phyloP scores from a whole-genome alignment of 2,797 vertebrate genomes.

The Emys orbicularis region DNA sequence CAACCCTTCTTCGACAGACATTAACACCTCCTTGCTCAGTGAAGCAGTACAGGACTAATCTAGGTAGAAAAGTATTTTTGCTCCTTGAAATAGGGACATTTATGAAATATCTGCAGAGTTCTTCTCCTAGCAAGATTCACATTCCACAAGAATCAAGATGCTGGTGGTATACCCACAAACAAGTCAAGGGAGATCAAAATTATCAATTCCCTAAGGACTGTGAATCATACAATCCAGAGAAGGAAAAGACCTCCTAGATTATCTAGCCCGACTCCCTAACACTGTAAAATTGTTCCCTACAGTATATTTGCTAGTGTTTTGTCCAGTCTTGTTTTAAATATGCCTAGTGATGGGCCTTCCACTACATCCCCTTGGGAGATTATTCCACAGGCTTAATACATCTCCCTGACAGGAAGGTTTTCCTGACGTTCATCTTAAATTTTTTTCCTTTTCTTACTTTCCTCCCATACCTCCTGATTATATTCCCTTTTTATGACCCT shows the following conservation, averaged over 20 bases:
- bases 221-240: slow-evolving; percentile 41
- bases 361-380: neutral
- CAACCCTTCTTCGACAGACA: slow-evolving; percentile 3
- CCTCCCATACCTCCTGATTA: neutral
- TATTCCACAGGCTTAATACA: neutral
- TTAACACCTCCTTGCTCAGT: neutral
- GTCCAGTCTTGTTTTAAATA: slow-evolving; percentile 10
- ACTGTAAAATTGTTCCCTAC: neutral
- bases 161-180: slow-evolving; percentile 13
- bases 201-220: neutral
- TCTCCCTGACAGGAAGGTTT: neutral
- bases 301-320: neutral
- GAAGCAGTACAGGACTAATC: slow-evolving; percentile 1
- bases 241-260: slow-evolving; percentile 32
- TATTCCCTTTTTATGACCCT: neutral
- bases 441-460: neutral
- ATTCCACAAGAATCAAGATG: neutral
- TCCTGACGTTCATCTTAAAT: neutral
- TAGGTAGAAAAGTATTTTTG: neutral
- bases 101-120: neutral
- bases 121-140: neutral
- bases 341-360: neutral
- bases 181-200: slow-evolving; percentile 16
- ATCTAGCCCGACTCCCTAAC: neutral
- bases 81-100: fast-evolving